Conservation (phyloP, 2,888 invertebrate species). For the Drosophila putrida region DNA sequence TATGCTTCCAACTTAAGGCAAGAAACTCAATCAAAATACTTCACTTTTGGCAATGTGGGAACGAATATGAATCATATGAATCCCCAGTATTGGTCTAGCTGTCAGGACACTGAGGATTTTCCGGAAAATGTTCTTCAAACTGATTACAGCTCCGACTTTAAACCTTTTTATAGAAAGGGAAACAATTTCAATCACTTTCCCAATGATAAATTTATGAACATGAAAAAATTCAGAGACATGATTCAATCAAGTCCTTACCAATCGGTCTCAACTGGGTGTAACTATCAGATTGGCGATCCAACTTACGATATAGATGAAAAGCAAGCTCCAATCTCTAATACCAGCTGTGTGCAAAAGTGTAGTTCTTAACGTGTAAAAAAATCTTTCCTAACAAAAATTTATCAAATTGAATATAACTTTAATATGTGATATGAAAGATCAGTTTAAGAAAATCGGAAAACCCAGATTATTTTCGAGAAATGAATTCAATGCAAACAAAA, state of each 20-base stretch:
- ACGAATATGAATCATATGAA: background rate
- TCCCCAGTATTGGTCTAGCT: background rate
- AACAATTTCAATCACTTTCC: slow-evolving; percentile 16
- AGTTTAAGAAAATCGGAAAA: too few species aligned
- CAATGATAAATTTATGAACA: background rate
- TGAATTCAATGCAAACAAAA: too few species aligned
- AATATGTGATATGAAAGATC: too few species aligned
- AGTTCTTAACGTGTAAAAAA: background rate
- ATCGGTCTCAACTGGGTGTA: background rate
- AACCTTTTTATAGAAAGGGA: background rate
- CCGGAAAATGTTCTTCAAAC: background rate
- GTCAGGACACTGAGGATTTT: background rate
- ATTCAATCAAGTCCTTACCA: background rate
- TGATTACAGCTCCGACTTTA: slow-evolving; percentile 15
- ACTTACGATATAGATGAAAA: background rate
- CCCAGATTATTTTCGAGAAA: too few species aligned
- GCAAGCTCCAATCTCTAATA: background rate
- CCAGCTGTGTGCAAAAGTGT: slow-evolving; percentile 7
- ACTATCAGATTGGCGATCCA: background rate
- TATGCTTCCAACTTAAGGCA: background rate
- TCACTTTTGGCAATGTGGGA: background rate
- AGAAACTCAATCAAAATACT: background rate
- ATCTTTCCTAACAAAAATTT: background rate
- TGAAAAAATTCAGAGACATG: background rate
- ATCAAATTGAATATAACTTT: background rate